Evolutionary conservation across 1,140 invertebrate genomes (phyloP).

Genomic region (Drosophila nannoptera): DNA sequence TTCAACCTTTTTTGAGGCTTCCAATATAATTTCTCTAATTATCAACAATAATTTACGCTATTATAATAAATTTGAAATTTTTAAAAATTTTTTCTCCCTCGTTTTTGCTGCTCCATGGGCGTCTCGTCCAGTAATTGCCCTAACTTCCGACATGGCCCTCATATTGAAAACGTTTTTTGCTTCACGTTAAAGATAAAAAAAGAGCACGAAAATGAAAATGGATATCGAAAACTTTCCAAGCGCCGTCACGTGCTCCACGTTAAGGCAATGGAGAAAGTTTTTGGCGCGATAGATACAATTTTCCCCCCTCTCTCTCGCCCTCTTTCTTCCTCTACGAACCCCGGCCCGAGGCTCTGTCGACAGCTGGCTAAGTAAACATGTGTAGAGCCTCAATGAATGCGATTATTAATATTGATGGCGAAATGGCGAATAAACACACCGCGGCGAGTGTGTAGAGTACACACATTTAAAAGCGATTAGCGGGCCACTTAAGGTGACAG

Average conservation of each 20-base stretch:
- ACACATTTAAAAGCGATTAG: slow-evolving; percentile 2
- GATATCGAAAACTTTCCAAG: slow-evolving; percentile 29
- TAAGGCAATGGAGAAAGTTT: slow-evolving; percentile 34
- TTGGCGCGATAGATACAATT: slow-evolving; percentile 14
- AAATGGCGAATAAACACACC: slow-evolving; percentile 7
- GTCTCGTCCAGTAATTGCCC: slow-evolving; percentile 31
- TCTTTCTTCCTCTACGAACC: not conserved
- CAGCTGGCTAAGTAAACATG: slow-evolving; percentile 59
- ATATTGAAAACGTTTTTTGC: slow-evolving; percentile 39
- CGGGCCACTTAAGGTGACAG: not conserved
- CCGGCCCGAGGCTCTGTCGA: slow-evolving; percentile 45
- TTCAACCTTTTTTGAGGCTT: too few species aligned
- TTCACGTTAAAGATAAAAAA: slow-evolving; percentile 16
- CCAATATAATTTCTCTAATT: too few species aligned
- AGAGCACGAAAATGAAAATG: slow-evolving; percentile 6
- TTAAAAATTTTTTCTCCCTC: not conserved
- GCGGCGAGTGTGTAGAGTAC: not conserved
- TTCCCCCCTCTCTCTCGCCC: not conserved
- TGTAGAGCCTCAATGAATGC: slow-evolving; percentile 42
- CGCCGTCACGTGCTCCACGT: slow-evolving; percentile 26
- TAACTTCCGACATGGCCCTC: slow-evolving; percentile 39
- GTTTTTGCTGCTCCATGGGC: not conserved
- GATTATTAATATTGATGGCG: slow-evolving; percentile 35
- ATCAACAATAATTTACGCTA: too few species aligned
- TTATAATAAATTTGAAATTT: not conserved